These are phyloP conservation scores for Xiphorhynchus elegans DNA, from an alignment of 2,113 vertebrate genomes.

Conservation along the genomic window DNA sequence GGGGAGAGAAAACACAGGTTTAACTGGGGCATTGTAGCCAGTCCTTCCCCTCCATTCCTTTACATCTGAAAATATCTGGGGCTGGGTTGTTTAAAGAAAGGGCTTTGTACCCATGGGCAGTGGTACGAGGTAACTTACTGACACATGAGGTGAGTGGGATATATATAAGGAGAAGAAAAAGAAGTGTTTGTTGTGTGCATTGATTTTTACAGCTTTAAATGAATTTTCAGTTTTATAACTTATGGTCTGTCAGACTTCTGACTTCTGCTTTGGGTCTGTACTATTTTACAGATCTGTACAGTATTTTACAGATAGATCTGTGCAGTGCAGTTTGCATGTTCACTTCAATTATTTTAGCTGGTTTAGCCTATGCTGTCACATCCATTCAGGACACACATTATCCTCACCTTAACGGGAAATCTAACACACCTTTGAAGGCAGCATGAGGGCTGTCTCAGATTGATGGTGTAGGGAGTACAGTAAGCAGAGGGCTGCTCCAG, in stretches of 20 bases:
- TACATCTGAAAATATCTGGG: background rate
- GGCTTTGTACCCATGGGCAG: fast-evolving
- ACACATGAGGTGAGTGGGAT: background rate
- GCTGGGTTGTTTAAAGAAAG: background rate
- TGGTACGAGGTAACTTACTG: fast-evolving
- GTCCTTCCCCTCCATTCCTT: background rate
- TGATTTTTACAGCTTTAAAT: background rate
- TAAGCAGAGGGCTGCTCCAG: background rate
- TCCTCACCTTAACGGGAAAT: background rate
- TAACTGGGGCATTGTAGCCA: background rate
- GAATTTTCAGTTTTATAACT: background rate
- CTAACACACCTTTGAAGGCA: background rate
- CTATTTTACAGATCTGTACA: background rate
- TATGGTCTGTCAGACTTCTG: background rate
- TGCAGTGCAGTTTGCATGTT: background rate
- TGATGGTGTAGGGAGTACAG: background rate
- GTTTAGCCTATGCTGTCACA: background rate
- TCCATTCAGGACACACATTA: background rate
- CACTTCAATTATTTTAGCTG: background rate
- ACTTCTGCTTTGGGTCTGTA: background rate
- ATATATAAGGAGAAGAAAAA: background rate
- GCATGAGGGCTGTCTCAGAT: background rate
- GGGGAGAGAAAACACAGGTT: background rate
- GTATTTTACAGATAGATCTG: background rate
- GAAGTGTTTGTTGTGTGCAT: background rate